These are phyloP conservation scores for Rhombomys opimus DNA, from an alignment of 2,113 vertebrate species.

Conservation along the genomic window DNA sequence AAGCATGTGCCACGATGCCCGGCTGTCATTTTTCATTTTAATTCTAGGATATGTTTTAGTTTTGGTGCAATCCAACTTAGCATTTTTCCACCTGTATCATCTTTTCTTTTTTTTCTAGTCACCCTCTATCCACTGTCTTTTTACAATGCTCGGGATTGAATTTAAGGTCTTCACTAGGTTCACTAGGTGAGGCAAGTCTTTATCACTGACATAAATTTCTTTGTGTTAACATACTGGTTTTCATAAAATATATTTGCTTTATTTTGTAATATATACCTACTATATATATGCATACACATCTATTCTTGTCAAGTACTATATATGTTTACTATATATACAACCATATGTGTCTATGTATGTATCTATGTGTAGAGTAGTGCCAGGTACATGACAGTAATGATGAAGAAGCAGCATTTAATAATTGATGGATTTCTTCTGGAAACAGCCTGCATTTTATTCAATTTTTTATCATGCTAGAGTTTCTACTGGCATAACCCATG, in stretches of 20 bases:
- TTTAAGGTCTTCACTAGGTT: too few relatives aligned
- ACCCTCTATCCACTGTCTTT: background rate
- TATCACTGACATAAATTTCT: background rate
- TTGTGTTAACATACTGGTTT: background rate
- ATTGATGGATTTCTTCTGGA: slow-evolving; percentile 27
- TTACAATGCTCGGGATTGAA: background rate
- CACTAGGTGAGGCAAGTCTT: background rate
- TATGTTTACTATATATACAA: background rate
- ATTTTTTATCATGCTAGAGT: background rate
- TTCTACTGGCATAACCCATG: slow-evolving; percentile 24
- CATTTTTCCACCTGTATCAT: background rate
- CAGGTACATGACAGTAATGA: background rate
- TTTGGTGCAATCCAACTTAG: background rate
- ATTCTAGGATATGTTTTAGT: background rate
- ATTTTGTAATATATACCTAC: background rate
- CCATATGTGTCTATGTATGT: too few relatives aligned
- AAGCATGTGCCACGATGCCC: too few relatives aligned
- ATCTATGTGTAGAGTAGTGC: too few relatives aligned
- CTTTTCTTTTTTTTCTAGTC: background rate
- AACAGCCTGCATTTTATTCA: slow-evolving; percentile 1
- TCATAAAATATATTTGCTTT: background rate
- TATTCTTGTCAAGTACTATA: background rate
- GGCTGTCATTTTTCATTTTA: background rate
- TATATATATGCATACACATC: background rate
- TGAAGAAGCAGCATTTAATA: slow-evolving; percentile 64